Evolutionary conservation across 2,797 vertebrate genomes (phyloP).

Genomic region (Sebastes nivosus): DNA sequence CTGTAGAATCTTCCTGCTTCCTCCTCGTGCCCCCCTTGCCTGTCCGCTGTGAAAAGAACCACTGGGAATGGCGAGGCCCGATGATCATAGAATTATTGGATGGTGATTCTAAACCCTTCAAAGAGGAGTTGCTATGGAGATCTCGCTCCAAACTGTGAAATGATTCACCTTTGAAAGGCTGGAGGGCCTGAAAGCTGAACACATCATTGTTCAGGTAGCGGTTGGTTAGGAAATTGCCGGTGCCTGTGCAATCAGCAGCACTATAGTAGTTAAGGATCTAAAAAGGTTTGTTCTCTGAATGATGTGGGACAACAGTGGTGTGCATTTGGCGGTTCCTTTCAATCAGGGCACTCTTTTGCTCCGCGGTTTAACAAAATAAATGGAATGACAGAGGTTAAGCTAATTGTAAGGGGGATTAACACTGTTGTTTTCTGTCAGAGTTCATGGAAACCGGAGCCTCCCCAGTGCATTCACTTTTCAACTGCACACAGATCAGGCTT

Average conservation of each 20-base stretch:
- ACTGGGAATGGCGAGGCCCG: conserved; percentile 99
- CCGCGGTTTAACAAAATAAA: conserved; percentile 71
- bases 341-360: conserved; percentile 86
- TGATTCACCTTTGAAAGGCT: conserved; percentile 99
- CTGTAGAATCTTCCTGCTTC: conserved; percentile 98
- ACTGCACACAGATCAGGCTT: conserved; percentile 54
- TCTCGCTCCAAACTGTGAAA: conserved; percentile 99
- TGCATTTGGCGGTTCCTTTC: conserved; percentile 93
- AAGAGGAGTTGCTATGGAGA: conserved; percentile 99
- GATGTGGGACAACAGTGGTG: conserved; percentile 99
- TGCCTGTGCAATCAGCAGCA: conserved; percentile 99
- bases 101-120: conserved; percentile 99
- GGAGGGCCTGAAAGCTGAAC: conserved; percentile 99
- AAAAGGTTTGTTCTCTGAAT: conserved; percentile 99
- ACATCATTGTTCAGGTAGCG: conserved; percentile 99
- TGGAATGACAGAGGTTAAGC: conserved; percentile 73
- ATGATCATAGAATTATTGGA: conserved; percentile 99
- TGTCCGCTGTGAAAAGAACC: conserved; percentile 99
- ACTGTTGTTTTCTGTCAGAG: conserved; percentile 74
- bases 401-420: conserved; percentile 79
- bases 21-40: conserved; percentile 84
- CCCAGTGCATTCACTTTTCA: conserved; percentile 59
- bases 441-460: conserved; percentile 67
- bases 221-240: conserved; percentile 99
- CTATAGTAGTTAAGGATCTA: conserved; percentile 99